Evolutionary conservation across 2,888 invertebrate species (phyloP).

Genomic region (Caenorhabditis sp.): DNA sequence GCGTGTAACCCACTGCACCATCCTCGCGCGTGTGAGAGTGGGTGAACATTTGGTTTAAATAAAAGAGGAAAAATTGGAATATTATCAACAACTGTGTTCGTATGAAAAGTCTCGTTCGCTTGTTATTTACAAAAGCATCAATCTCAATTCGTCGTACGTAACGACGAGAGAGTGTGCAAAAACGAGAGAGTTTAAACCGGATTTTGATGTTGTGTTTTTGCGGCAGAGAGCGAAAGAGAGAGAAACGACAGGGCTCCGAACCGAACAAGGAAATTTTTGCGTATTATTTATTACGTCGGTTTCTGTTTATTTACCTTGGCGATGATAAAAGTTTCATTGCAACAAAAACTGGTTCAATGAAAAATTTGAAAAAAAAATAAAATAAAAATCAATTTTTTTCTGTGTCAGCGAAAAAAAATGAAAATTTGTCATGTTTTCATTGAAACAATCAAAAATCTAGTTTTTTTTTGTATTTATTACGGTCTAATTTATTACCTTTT

Average conservation of each 20-base stretch:
- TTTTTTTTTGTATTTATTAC: not conserved
- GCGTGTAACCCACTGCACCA: too few species aligned
- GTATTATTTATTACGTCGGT: not conserved
- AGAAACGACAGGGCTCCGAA: not conserved
- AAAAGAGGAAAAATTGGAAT: not conserved
- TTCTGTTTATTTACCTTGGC: not conserved
- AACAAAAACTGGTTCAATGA: not conserved
- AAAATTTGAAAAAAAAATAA: not conserved
- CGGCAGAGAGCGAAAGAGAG: not conserved
- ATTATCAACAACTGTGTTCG: not conserved
- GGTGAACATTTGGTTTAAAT: too few species aligned
- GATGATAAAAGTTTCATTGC: not conserved
- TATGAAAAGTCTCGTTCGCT: not conserved
- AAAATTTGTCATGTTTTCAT: not conserved
- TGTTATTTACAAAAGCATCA: slow-evolving; percentile 1
- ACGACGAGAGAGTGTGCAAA: not conserved
- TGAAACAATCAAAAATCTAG: not conserved
- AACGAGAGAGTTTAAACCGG: not conserved
- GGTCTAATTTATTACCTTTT: not conserved
- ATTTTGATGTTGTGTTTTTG: not conserved
- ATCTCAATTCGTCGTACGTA: not conserved
- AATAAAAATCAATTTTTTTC: not conserved
- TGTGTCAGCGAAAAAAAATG: not conserved
- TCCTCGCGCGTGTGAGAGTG: too few species aligned
- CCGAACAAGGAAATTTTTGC: slow-evolving; percentile 1